These are phyloP conservation scores for Sarcophaga subvicina DNA, from an alignment of 2,888 invertebrate genomes.

Conservation along the genomic window DNA sequence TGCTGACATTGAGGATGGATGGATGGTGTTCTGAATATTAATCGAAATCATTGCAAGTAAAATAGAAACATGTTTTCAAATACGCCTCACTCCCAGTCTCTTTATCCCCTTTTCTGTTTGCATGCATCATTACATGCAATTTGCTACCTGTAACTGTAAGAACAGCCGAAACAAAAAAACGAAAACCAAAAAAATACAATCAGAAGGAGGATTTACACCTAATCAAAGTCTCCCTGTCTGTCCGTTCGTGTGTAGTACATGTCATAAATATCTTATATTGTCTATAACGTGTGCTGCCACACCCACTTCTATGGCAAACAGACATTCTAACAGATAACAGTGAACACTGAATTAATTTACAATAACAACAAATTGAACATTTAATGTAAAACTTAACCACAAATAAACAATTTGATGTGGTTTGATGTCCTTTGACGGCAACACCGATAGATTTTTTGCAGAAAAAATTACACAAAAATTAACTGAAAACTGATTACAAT, in stretches of 20 bases:
- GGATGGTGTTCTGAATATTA: slow-evolving; percentile 2
- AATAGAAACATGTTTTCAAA: slow-evolving; percentile 61
- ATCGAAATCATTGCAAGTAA: slow-evolving; percentile 29
- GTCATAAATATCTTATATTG: slow-evolving; percentile 34
- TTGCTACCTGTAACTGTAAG: neutral
- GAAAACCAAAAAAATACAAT: neutral
- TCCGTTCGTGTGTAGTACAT: slow-evolving; percentile 18
- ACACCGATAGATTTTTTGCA: too few relatives aligned
- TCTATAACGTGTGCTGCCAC: slow-evolving; percentile 33
- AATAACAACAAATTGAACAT: neutral
- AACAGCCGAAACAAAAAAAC: neutral
- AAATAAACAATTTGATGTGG: slow-evolving; percentile 65
- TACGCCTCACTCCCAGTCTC: slow-evolving; percentile 36
- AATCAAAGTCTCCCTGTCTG: slow-evolving; percentile 45
- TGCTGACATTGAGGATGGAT: slow-evolving; percentile 1
- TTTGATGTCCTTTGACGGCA: slow-evolving; percentile 22
- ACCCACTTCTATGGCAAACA: slow-evolving; percentile 49
- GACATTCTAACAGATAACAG: slow-evolving; percentile 1
- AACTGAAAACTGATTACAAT: neutral
- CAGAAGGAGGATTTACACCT: slow-evolving; percentile 56
- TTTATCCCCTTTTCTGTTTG: neutral
- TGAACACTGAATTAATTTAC: slow-evolving; percentile 8
- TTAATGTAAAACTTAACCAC: slow-evolving; percentile 57
- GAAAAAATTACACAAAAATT: too few relatives aligned
- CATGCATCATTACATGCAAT: neutral